A percentile compares a stretch with the other conserved stretches of the same genome.
Conservation (phyloP, 1,140 invertebrate species). For the Macrobrachium nipponense region DNA sequence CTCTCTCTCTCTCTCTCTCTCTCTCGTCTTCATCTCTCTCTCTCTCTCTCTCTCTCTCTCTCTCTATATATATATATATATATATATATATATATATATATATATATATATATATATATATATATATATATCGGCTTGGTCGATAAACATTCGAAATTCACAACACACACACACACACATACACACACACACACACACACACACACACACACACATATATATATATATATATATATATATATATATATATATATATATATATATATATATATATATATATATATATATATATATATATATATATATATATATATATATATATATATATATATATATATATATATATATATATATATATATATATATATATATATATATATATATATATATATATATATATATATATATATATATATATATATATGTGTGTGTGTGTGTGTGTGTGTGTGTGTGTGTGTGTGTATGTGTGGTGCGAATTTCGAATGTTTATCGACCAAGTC, state of each 20-base stretch:
- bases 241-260: conserved; percentile 3
- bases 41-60: conserved; percentile 18
- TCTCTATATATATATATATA: conserved; percentile 1
- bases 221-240: conserved; percentile 20
- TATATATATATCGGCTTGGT: no score
- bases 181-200: no score
- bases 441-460: neutral
- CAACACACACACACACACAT: no score
- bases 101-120: conserved; percentile 20
- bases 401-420: neutral
- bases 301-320: conserved; percentile 3
- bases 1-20: no score
- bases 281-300: conserved; percentile 20
- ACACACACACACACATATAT: no score
- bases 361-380: conserved; percentile 8
- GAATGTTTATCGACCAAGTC: no score
- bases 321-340: conserved; percentile 19
- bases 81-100: conserved; percentile 19
- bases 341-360: conserved; percentile 20
- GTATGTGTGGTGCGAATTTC: no score
- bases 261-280: conserved; percentile 19
- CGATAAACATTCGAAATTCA: no score
- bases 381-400: conserved; percentile 5
- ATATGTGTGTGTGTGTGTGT: neutral
- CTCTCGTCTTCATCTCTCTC: neutral